These are phyloP conservation scores for Eurytoma adleriae DNA, from an alignment of 2,888 invertebrate species.

Conservation along the genomic window DNA sequence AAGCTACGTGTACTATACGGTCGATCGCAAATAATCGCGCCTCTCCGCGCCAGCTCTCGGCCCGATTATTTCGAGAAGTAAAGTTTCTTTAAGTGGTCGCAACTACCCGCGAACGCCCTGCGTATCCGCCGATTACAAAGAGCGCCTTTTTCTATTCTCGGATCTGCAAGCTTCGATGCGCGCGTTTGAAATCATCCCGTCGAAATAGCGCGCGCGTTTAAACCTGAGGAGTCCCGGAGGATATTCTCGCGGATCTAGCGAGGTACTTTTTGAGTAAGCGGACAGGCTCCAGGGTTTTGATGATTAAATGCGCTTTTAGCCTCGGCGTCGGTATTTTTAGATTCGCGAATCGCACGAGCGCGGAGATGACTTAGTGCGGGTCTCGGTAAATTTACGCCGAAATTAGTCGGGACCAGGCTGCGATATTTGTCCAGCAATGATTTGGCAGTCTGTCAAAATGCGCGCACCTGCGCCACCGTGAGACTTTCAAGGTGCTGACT, in stretches of 20 bases:
- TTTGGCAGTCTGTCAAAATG: constrained; percentile 32
- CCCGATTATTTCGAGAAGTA: constrained; percentile 59
- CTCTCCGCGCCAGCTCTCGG: constrained; percentile 35
- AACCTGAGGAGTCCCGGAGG: background rate
- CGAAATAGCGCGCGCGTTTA: constrained; percentile 11
- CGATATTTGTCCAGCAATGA: background rate
- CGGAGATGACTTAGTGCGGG: constrained; percentile 18
- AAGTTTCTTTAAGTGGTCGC: constrained; percentile 39
- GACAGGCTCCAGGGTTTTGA: background rate
- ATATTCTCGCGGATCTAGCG: background rate
- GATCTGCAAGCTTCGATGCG: background rate
- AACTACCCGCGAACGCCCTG: constrained; percentile 43
- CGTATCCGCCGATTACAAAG: constrained; percentile 27
- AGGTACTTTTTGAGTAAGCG: background rate
- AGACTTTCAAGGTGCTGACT: constrained; percentile 47
- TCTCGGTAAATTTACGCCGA: constrained; percentile 41
- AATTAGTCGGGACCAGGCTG: constrained; percentile 31
- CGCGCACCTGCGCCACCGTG: background rate
- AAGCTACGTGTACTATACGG: constrained; percentile 25
- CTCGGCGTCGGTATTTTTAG: constrained; percentile 34
- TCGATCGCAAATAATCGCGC: constrained; percentile 54
- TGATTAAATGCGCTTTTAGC: constrained; percentile 32
- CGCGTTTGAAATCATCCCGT: constrained; percentile 18
- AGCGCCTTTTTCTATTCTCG: constrained; percentile 20
- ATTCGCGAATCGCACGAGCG: background rate